Evolutionary conservation across 2,797 vertebrate species (phyloP).

Genomic region (Coendou prehensilis): DNA sequence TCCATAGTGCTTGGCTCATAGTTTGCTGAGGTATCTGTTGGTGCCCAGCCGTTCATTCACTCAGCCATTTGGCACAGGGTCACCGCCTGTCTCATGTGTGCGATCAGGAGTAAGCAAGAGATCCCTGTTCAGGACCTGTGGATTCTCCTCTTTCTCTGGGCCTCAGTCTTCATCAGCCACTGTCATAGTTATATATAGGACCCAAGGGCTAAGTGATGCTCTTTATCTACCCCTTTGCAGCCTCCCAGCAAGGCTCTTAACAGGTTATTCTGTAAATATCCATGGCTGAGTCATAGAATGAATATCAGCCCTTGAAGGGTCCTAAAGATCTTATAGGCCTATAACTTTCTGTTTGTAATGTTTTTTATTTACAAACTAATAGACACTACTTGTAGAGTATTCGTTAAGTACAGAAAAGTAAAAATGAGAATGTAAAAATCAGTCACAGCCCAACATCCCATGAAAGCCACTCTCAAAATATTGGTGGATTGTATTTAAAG

Average conservation of each 20-base stretch:
- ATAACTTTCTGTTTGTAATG: not conserved
- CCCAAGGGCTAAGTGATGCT: not conserved
- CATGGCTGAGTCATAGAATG: not conserved
- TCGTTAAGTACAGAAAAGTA: not conserved
- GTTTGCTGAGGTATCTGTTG: not conserved
- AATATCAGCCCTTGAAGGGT: not conserved
- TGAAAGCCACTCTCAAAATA: not conserved
- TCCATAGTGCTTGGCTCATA: too few species aligned
- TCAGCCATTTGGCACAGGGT: not conserved
- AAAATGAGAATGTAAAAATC: constrained; percentile 24
- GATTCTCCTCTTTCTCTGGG: not conserved
- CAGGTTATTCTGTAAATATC: not conserved
- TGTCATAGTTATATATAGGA: not conserved
- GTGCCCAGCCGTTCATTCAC: not conserved
- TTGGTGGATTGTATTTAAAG: not conserved
- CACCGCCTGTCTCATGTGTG: accelerated
- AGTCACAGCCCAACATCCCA: not conserved
- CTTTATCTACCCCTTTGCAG: accelerated
- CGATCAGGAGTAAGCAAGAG: too few species aligned
- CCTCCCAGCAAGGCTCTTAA: not conserved
- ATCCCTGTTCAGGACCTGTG: not conserved
- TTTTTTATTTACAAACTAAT: not conserved
- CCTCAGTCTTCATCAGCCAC: not conserved
- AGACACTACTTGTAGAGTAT: not conserved
- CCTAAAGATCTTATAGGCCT: not conserved